These are phyloP conservation scores for Cryptotis parvus DNA, from an alignment of 2,113 vertebrate species.

Conservation along the genomic window DNA sequence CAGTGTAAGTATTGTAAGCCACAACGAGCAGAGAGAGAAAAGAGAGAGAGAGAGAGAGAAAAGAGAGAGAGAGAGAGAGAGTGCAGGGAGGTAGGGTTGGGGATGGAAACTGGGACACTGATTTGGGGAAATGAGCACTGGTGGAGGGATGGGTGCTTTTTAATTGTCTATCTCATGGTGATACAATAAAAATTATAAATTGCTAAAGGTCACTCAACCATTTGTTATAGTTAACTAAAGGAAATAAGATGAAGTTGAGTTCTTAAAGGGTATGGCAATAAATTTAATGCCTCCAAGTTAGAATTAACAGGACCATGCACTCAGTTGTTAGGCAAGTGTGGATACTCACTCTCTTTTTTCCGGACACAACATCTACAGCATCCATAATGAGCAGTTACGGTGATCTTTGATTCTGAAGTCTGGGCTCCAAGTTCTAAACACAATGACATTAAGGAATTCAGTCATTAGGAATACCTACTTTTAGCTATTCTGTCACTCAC, in stretches of 20 bases:
- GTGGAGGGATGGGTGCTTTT: no score
- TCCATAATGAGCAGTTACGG: background rate
- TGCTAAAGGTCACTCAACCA: background rate
- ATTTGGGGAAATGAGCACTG: no score
- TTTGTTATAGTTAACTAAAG: background rate
- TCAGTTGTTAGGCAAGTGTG: background rate
- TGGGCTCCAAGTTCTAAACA: slow-evolving; percentile 53
- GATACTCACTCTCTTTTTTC: slow-evolving; percentile 58
- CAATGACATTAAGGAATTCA: slow-evolving; percentile 44
- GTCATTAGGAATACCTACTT: background rate
- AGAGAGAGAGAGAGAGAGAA: no score
- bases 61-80: no score
- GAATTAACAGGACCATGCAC: rapidly evolving
- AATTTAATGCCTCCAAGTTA: no score
- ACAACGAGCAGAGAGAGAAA: no score
- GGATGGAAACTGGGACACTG: no score
- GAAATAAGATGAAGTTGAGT: background rate
- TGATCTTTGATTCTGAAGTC: background rate
- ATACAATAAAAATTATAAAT: no score
- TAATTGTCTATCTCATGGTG: no score
- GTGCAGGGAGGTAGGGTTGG: no score
- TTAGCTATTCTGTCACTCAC: slow-evolving; percentile 44
- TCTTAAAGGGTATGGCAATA: background rate
- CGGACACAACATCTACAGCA: background rate
- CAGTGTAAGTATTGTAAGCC: no score